Percentiles rank a stretch among this genome's conserved stretches.
Conservation (phyloP, 2,888 invertebrate genomes). For the Colletes collaris region DNA sequence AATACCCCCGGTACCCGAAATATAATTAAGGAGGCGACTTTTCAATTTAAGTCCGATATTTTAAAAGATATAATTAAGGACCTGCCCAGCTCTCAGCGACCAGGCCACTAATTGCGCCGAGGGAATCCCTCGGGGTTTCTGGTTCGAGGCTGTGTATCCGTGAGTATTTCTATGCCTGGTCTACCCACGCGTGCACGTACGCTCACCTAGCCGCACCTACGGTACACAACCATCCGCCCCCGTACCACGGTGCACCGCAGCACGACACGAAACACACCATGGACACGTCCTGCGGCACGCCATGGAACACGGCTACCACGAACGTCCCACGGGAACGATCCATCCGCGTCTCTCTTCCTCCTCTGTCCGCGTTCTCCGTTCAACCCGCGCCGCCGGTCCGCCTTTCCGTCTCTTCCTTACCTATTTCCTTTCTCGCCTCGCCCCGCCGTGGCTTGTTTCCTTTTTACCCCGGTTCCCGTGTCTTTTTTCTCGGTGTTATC, state of each 20-base stretch:
- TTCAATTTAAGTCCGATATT: conserved; percentile 81
- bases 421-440: neutral
- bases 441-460: conserved; percentile 3
- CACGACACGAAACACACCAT: conserved; percentile 71
- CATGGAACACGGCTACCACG: conserved; percentile 65
- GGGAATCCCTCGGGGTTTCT: conserved; percentile 58
- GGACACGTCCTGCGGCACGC: conserved; percentile 72
- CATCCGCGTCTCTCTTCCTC: conserved; percentile 61
- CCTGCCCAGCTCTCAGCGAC: conserved; percentile 69
- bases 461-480: conserved; percentile 14
- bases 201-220: conserved; percentile 36
- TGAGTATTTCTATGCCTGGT: conserved; percentile 58
- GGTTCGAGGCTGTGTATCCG: conserved; percentile 21
- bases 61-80: conserved; percentile 80
- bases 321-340: conserved; percentile 65
- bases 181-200: conserved; percentile 10
- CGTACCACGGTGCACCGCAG: conserved; percentile 66
- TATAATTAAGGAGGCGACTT: conserved; percentile 78
- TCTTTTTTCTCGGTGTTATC: conserved; percentile 49
- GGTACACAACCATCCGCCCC: conserved; percentile 27
- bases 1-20: conserved; percentile 73
- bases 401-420: conserved; percentile 17
- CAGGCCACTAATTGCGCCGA: conserved; percentile 74
- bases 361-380: conserved; percentile 30
- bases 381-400: conserved; percentile 26